Evolutionary conservation across 2,888 invertebrate species (phyloP).

Genomic region (Lepidochrysops patricia): DNA sequence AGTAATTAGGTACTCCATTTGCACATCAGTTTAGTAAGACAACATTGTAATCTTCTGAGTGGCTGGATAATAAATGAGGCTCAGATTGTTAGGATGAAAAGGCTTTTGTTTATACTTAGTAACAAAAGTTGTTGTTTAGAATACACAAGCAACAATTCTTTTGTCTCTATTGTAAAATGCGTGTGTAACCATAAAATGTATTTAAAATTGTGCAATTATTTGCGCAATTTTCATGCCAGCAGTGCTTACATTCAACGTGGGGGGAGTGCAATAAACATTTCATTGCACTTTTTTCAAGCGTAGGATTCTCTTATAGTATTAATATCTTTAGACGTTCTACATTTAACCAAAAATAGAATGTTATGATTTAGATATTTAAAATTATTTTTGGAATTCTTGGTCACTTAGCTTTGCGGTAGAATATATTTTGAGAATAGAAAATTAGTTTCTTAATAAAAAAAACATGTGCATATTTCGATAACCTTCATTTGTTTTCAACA

Average conservation of each 20-base stretch:
- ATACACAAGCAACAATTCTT: constrained; percentile 52
- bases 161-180: constrained; percentile 60
- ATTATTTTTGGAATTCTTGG: no score
- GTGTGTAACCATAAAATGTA: constrained; percentile 57
- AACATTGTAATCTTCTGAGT: constrained; percentile 70
- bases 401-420: background rate
- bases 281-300: background rate
- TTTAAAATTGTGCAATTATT: constrained; percentile 53
- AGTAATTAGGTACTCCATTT: no score
- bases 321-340: background rate
- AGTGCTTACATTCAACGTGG: constrained; percentile 15
- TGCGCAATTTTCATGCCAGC: constrained; percentile 48
- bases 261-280: constrained; percentile 23
- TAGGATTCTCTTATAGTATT: background rate
- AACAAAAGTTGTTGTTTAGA: constrained; percentile 64
- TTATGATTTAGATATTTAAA: no score
- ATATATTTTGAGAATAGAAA: background rate
- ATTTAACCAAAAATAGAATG: no score
- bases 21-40: constrained; percentile 9
- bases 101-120: constrained; percentile 63
- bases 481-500: background rate
- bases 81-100: constrained; percentile 67
- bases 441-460: no score
- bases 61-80: constrained; percentile 70
- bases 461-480: background rate